Evolutionary conservation across 2,888 invertebrate genomes (phyloP), one percentile per base, ranked within the genome.

Genomic region (Branchipolynoe longqiensis): DNA sequence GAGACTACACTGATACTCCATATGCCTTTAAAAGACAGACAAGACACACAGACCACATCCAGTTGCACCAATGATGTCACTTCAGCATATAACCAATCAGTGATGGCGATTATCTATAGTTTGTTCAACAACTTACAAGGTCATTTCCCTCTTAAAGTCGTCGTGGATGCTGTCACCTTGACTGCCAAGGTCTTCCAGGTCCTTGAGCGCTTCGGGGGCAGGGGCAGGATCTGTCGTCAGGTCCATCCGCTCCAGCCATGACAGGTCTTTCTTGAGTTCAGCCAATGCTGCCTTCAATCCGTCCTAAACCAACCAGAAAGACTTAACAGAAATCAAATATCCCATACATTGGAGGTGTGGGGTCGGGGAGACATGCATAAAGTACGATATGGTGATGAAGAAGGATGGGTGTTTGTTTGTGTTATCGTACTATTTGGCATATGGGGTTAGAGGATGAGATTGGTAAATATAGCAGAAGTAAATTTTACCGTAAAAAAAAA

Each of bases 81-180:
- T n/a, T n/a, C n/a, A n/a, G n/a, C n/a, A n/a, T n/a, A n/a, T n/a
- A n/a, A n/a, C n/a, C n/a, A n/a, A n/a, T n/a, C n/a, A n/a, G n/a
- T n/a, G n/a, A n/a, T n/a, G n/a, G n/a, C n/a, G n/a, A n/a, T n/a
- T n/a, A n/a, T n/a, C n/a, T n/a, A n/a, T n/a, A n/a, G n/a, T n/a
- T n/a, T n/a, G n/a, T n/a, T n/a, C 12, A 28, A 33, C 14, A 48
- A 90, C 94, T 91, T 90, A 94, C 94, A 94, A 97, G 88, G 96
- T 94, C 92, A 97, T 97, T 94, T 99, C 99, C 54, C 98, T 95
- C 92, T 97, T 97, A 91, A 98, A 98, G 93, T 99, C 98, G 94
- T 98, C 91, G 86, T 94, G 90, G 28, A 91, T 91, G 36, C 88
- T 88, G 48, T 91, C 91, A 8, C 89, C 90, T 4, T 87, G 87